Evolutionary conservation across 2,797 vertebrate species (phyloP).

Genomic region (Squalus acanthias): DNA sequence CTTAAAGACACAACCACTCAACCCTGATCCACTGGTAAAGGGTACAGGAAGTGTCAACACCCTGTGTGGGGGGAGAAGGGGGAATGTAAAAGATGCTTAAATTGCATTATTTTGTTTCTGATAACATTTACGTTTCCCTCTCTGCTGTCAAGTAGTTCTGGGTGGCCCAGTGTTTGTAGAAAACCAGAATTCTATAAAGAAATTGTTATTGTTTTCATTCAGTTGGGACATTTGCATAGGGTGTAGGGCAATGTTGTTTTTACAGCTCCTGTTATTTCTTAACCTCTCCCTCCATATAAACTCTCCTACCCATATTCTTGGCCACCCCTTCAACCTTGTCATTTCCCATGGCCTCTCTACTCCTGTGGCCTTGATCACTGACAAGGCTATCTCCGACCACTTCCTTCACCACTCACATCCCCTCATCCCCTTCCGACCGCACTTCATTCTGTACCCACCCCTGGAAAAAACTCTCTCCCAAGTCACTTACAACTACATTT

Average conservation of each 20-base stretch:
- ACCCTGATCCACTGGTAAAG: neutral
- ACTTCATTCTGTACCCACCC: neutral
- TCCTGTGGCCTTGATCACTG: neutral
- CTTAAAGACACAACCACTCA: neutral
- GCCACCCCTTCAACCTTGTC: neutral
- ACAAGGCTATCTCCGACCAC: neutral
- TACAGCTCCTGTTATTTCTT: too few species aligned
- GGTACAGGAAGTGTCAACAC: neutral
- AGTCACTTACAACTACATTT: too few species aligned
- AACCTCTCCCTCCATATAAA: neutral
- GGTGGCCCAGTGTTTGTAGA: neutral
- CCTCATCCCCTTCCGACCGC: neutral
- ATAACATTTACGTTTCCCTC: neutral
- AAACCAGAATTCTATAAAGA: neutral
- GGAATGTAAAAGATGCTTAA: neutral
- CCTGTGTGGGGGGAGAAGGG: neutral
- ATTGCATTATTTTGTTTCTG: neutral
- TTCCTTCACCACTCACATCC: neutral
- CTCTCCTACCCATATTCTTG: neutral
- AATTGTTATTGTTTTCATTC: neutral
- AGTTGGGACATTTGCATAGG: neutral
- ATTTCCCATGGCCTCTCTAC: neutral
- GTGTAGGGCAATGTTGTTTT: too few species aligned
- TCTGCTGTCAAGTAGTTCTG: neutral
- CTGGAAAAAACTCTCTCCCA: too few species aligned